phyloP scores from a whole-genome alignment of 2,888 invertebrate genomes.

The Dasysyrphus tricinctus region DNA sequence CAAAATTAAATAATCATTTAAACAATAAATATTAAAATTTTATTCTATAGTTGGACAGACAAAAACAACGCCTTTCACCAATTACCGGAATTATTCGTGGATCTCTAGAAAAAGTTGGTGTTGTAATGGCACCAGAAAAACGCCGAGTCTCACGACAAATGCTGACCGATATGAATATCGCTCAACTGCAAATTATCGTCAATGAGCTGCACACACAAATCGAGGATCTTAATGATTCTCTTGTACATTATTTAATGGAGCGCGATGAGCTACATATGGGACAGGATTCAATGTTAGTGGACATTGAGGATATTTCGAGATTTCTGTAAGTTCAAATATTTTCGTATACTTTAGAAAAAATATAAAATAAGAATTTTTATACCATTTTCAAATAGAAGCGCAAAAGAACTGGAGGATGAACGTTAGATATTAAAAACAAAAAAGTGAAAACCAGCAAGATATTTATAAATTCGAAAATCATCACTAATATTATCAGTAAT shows the following conservation, averaged over 20 bases:
- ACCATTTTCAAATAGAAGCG: conserved; percentile 49
- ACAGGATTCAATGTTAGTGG: conserved; percentile 98
- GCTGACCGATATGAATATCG: conserved; percentile 96
- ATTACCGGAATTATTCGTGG: conserved; percentile 93
- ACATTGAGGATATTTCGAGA: conserved; percentile 97
- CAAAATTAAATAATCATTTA: neutral
- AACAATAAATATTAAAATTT: neutral
- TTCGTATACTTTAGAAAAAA: too few species aligned
- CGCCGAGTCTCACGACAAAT: conserved; percentile 93
- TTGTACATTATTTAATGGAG: conserved; percentile 95
- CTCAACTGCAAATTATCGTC: conserved; percentile 95
- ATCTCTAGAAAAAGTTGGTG: conserved; percentile 92
- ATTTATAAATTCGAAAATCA: conserved; percentile 61
- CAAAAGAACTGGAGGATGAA: conserved; percentile 69
- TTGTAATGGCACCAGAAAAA: conserved; percentile 92
- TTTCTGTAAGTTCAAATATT: conserved; percentile 88
- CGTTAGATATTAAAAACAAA: conserved; percentile 32
- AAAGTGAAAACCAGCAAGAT: conserved; percentile 47
- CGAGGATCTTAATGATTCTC: conserved; percentile 94
- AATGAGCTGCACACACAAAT: conserved; percentile 97
- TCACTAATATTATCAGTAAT: conserved; percentile 68
- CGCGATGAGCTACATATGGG: conserved; percentile 98
- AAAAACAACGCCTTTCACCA: conserved; percentile 89
- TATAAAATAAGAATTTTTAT: neutral
- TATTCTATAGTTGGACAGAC: conserved; percentile 85